Percentiles rank a stretch among this genome's conserved stretches.
Conservation (phyloP, 2,113 vertebrate species). For the Odocoileus virginianus region DNA sequence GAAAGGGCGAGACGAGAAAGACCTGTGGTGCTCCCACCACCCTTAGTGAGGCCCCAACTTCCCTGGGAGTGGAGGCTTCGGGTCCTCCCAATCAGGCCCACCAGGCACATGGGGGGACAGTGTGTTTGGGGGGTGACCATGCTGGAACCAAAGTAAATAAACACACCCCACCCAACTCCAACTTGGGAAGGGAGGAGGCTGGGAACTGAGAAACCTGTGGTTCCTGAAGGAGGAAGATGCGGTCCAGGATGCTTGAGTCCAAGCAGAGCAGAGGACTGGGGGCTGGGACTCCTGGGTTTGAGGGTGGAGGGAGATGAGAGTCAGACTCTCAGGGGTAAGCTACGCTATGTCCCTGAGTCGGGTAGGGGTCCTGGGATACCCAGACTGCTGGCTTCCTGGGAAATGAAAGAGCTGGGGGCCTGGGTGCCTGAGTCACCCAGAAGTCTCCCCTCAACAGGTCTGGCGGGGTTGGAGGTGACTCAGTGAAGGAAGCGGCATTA, state of each 20-base stretch:
- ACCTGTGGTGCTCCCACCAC: background rate
- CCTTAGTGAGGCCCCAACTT: background rate
- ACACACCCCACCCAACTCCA: background rate
- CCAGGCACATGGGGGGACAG: background rate
- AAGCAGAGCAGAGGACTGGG: background rate
- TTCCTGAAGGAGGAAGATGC: background rate
- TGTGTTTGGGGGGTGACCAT: slow-evolving; percentile 16
- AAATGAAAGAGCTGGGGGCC: background rate
- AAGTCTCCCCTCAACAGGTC: slow-evolving; percentile 47
- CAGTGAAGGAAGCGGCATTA: slow-evolving; percentile 57
- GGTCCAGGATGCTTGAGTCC: background rate
- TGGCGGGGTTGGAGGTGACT: slow-evolving; percentile 58
- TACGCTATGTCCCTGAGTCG: background rate
- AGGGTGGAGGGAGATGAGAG: background rate
- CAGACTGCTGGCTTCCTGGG: background rate
- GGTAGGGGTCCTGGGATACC: background rate
- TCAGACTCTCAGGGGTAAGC: background rate
- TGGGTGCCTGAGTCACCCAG: background rate
- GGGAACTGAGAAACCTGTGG: background rate
- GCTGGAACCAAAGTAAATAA: background rate
- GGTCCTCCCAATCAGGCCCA: background rate
- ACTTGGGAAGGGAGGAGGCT: background rate
- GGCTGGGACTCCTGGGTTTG: background rate
- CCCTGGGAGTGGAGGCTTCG: background rate
- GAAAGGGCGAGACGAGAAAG: background rate